Evolutionary conservation across 2,888 invertebrate species (phyloP), one percentile per base, ranked within the genome.

Genomic region (Synergus gifuensis): DNA sequence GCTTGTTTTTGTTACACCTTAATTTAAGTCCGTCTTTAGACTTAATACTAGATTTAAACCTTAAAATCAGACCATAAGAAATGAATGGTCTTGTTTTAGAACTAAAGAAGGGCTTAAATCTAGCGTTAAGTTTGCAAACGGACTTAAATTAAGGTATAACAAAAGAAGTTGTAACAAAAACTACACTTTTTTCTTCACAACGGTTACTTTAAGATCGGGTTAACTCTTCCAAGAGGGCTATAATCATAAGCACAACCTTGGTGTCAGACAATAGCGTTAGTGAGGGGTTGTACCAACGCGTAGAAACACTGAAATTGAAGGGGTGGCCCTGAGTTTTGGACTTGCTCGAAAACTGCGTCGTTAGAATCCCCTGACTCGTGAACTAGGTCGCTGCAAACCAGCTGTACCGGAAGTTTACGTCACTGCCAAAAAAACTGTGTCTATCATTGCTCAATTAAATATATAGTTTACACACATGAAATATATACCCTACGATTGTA

Each of bases 201-300:
- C 14, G 14, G 63, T n/a, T 28, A 63, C 63, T 63, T 44, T 16
- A 18, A 40, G 36, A 18, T 76, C 60, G 40, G n/a, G n/a, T 76
- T n/a, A 76, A 60, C 40, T 40, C 60, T 54, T 76, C 76, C 40
- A 62, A 76, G 54, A 60, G 58, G 5, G 18, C 42, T 76, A 40
- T 42, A 58, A 60, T 62, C 60, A 62, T 36, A 76, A 76, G n/a
- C 76, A 60, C 54, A 58, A 58, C 44, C 54, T 36, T 12, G 76
- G 40, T 54, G 46, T 73, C 73, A 22, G 73, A 73, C 54, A 76
- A 76, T 76, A 76, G 49, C 22, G 76, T n/a, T 42, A 58, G 76
- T 58, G 76, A 76, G 76, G 76, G 76, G 76, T 76, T 76, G 76
- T n/a, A 18, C 60, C 76, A 58, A 60, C n/a, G 76, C 76, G 58